Conservation (phyloP, 2,888 invertebrate genomes). For the Acleris emargana region DNA sequence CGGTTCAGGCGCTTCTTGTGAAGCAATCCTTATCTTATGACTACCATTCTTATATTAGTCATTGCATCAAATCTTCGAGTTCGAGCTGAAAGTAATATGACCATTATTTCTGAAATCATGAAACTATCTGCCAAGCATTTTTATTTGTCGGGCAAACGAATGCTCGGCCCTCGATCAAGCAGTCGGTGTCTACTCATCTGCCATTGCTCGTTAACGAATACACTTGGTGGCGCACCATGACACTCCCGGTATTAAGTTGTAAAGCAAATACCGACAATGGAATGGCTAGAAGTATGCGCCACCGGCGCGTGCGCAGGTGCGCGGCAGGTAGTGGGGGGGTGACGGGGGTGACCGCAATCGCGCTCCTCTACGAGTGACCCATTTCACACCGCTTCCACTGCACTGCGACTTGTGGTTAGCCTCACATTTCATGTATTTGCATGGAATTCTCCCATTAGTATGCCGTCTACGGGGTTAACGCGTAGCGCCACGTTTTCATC, state of each 20-base stretch:
- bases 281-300: neutral
- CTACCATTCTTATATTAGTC: too few species aligned
- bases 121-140: too few species aligned
- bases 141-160: too few species aligned
- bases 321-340: neutral
- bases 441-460: neutral
- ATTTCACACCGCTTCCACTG: neutral
- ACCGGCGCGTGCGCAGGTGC: constrained; percentile 7
- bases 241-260: constrained; percentile 18
- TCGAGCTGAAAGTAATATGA: too few species aligned
- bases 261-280: constrained; percentile 4
- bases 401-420: neutral
- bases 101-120: too few species aligned
- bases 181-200: too few species aligned
- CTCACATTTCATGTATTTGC: neutral
- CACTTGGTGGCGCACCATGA: constrained; percentile 1
- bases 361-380: neutral
- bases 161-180: too few species aligned
- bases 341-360: neutral
- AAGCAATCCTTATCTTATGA: neutral
- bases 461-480: neutral
- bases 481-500: too few species aligned
- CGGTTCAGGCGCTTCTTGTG: constrained; percentile 4
- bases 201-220: neutral
- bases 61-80: too few species aligned